These are phyloP conservation scores for Tetanocera ferruginea DNA, from an alignment of 2,888 invertebrate species.

Conservation along the genomic window DNA sequence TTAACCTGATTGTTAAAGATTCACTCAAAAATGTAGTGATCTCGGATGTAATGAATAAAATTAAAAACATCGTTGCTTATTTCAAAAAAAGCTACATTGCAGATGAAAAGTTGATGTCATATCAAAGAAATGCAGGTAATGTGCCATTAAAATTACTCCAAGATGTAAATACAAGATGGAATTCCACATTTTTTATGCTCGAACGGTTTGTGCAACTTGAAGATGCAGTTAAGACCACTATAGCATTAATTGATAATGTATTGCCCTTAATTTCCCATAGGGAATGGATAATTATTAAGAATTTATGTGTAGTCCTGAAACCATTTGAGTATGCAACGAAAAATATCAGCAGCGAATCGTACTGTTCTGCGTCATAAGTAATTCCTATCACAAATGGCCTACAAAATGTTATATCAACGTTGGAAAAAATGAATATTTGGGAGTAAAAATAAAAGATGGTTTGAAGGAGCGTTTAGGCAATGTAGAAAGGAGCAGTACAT, in stretches of 20 bases:
- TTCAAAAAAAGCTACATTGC: constrained; percentile 12
- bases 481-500: not conserved
- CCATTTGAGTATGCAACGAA: not conserved
- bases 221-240: not conserved
- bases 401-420: not conserved
- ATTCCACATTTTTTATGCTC: not conserved
- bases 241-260: constrained; percentile 8
- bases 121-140: constrained; percentile 6
- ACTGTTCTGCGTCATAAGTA: not conserved
- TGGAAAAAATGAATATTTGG: not conserved
- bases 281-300: not conserved
- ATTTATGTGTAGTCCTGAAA: not conserved
- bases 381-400: not conserved
- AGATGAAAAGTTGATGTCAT: constrained; percentile 9
- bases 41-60: not conserved
- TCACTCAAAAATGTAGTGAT: not conserved
- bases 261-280: not conserved
- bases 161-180: constrained; percentile 12
- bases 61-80: not conserved
- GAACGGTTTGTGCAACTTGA: constrained; percentile 12
- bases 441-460: not conserved
- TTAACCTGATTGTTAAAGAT: not conserved
- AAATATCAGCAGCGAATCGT: not conserved
- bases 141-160: constrained; percentile 16
- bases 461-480: not conserved